Conservation (phyloP, 2,888 invertebrate genomes). For the Caenorhabditis plicata region DNA sequence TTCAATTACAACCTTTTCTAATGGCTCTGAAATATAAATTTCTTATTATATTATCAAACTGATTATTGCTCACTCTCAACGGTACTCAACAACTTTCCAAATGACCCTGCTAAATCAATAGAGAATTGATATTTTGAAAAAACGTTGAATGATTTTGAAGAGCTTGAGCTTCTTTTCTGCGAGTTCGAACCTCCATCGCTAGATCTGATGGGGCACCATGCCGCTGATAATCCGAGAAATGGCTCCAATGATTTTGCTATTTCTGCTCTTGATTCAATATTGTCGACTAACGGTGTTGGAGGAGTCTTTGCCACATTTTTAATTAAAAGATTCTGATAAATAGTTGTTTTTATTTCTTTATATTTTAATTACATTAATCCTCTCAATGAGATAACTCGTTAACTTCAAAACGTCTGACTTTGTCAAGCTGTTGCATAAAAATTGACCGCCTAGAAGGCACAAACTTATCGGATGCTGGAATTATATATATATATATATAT, state of each 20-base stretch:
- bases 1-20: conserved; percentile 33
- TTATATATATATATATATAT: background rate
- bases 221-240: conserved; percentile 40
- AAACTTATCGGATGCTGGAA: conserved; percentile 70
- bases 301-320: no score
- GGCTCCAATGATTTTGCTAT: conserved; percentile 41
- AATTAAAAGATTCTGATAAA: conserved; percentile 3
- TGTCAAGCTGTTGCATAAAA: conserved; percentile 76
- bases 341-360: background rate
- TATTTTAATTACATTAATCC: conserved; percentile 41
- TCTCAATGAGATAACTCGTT: conserved; percentile 44
- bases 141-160: conserved; percentile 25
- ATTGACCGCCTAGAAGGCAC: conserved; percentile 75
- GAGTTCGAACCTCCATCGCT: conserved; percentile 31
- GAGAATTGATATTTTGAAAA: conserved; percentile 51
- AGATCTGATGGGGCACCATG: conserved; percentile 41
- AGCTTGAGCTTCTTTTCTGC: conserved; percentile 32
- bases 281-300: no score
- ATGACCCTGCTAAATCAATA: conserved; percentile 58
- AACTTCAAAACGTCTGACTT: conserved; percentile 76
- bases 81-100: conserved; percentile 56
- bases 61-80: conserved; percentile 43
- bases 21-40: conserved; percentile 25
- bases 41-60: background rate
- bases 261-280: conserved; percentile 26